phyloP scores from a whole-genome alignment of 1,140 invertebrate genomes.

The Sycophila sp. region DNA sequence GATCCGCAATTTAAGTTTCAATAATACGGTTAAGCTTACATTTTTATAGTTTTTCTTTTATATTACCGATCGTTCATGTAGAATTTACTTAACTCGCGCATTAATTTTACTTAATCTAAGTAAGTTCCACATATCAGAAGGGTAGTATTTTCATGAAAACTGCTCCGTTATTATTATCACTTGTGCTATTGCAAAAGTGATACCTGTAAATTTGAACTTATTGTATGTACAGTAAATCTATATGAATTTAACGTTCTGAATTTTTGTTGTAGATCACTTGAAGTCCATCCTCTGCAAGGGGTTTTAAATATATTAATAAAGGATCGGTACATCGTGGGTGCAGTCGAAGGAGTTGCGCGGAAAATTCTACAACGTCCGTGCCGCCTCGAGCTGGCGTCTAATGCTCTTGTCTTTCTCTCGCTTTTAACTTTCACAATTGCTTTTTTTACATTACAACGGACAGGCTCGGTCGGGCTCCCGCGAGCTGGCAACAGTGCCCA shows the following conservation, averaged over 20 bases:
- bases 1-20: too few relatives aligned
- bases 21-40: too few relatives aligned
- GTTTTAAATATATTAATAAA: neutral
- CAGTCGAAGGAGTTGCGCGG: neutral
- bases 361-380: neutral
- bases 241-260: neutral
- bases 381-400: neutral
- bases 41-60: too few relatives aligned
- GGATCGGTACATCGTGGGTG: neutral
- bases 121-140: too few relatives aligned
- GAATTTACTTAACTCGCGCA: too few relatives aligned
- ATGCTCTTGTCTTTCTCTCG: conserved; percentile 3
- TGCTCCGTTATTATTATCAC: too few relatives aligned
- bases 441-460: conserved; percentile 11
- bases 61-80: too few relatives aligned
- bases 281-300: neutral
- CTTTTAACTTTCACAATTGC: conserved; percentile 34
- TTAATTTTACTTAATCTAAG: too few relatives aligned
- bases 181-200: too few relatives aligned
- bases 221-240: too few relatives aligned
- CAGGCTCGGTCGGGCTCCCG: neutral
- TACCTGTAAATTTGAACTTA: too few relatives aligned
- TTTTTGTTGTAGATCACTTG: neutral
- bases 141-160: too few relatives aligned
- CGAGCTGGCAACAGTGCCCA: conserved; percentile 36